Evolutionary conservation across 2,113 vertebrate species (phyloP).

Genomic region (Centropristis striata): DNA sequence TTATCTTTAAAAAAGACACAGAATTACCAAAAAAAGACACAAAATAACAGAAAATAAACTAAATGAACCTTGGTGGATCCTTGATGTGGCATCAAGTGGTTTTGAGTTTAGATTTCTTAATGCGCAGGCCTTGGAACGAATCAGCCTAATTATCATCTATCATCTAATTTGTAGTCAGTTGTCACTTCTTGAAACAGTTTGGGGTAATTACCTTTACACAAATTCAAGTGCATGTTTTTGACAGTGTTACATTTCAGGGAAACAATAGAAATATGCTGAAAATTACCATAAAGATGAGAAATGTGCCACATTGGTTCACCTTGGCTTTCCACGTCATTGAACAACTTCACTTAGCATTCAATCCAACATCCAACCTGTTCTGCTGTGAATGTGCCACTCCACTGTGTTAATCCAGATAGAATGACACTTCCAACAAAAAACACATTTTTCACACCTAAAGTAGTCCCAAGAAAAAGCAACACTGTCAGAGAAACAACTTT

Average conservation of each 20-base stretch:
- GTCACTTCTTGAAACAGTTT: constrained; percentile 18
- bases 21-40: too few relatives aligned
- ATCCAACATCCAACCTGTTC: neutral
- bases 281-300: neutral
- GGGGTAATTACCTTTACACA: neutral
- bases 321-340: neutral
- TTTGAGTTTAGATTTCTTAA: constrained; percentile 52
- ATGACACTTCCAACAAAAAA: neutral
- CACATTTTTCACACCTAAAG: neutral
- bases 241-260: neutral
- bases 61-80: constrained; percentile 45
- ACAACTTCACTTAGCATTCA: neutral
- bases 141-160: too few relatives aligned
- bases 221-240: neutral
- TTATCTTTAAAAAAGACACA: too few relatives aligned
- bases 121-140: neutral
- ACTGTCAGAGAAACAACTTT: neutral
- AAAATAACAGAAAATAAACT: too few relatives aligned
- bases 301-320: neutral
- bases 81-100: constrained; percentile 41
- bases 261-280: neutral
- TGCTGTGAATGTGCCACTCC: neutral
- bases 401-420: neutral
- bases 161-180: constrained; percentile 22
- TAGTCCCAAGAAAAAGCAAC: neutral